These are phyloP conservation scores for Salmo trutta DNA, from an alignment of 2,797 vertebrate species.

Conservation along the genomic window DNA sequence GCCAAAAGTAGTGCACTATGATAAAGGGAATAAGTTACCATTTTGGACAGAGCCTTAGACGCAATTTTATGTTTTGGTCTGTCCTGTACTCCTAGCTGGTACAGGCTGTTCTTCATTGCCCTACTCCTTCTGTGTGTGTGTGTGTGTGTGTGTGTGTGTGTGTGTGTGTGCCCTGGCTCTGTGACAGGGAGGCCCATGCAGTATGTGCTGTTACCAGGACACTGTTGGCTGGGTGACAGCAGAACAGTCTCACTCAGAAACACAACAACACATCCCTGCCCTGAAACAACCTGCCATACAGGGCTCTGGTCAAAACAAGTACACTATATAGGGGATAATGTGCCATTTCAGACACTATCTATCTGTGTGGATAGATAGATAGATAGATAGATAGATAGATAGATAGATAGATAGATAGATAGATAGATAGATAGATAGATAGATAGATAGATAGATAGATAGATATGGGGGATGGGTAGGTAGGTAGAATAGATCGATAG, in stretches of 20 bases:
- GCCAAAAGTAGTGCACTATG: not conserved
- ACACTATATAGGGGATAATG: not conserved
- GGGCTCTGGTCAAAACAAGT: constrained; percentile 1
- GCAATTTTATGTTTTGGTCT: not conserved
- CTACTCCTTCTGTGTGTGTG: not conserved
- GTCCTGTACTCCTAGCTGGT: not conserved
- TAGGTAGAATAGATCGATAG: constrained; percentile 27
- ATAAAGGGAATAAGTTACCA: not conserved
- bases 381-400: no score
- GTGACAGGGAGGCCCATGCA: not conserved
- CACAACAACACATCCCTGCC: not conserved
- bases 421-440: no score
- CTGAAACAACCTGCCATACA: constrained; percentile 22
- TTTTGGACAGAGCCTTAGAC: not conserved
- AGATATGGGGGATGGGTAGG: not conserved
- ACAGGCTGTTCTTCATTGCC: not conserved
- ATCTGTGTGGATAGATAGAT: not conserved
- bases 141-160: not conserved
- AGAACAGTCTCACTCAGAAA: constrained; percentile 14
- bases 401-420: no score
- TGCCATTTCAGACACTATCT: not conserved
- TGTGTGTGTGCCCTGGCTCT: not conserved
- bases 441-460: constrained; percentile 19
- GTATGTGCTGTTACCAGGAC: constrained; percentile 52
- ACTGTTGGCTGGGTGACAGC: constrained; percentile 45